A percentile compares a stretch with the other conserved stretches of the same genome.
phyloP scores from a whole-genome alignment of 2,797 vertebrate species.

The Pelodytes ibericus region DNA sequence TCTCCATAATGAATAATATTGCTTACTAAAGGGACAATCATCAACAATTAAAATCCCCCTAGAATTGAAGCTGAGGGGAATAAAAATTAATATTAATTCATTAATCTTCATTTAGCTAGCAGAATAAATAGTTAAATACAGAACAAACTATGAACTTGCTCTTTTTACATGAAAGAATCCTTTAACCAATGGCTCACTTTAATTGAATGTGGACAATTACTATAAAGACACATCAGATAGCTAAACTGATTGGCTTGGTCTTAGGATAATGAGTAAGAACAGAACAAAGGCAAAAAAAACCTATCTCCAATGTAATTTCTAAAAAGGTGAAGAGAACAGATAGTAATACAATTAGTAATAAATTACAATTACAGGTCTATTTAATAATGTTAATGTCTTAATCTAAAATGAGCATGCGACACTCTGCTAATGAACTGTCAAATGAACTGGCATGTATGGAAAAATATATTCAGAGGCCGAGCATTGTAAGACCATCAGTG shows the following conservation, averaged over 20 bases:
- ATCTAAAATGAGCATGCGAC: background rate
- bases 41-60: too few species aligned
- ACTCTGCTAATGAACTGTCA: background rate
- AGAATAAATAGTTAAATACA: too few species aligned
- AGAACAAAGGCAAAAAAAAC: conserved; percentile 33
- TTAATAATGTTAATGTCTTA: background rate
- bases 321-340: background rate
- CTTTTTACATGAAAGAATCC: too few species aligned
- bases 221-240: conserved; percentile 54
- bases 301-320: conserved; percentile 11
- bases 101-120: too few species aligned
- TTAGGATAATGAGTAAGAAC: conserved; percentile 45
- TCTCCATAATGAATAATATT: too few species aligned
- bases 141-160: too few species aligned
- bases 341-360: background rate
- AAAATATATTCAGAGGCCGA: too few species aligned
- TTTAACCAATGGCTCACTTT: too few species aligned
- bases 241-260: conserved; percentile 33
- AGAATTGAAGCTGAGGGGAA: too few species aligned
- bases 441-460: background rate
- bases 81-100: too few species aligned
- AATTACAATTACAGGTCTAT: background rate
- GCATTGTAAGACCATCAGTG: background rate
- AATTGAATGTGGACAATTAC: too few species aligned
- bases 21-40: too few species aligned